Conservation (phyloP, 2,888 invertebrate genomes). For the Ennomos fuscantarius region DNA sequence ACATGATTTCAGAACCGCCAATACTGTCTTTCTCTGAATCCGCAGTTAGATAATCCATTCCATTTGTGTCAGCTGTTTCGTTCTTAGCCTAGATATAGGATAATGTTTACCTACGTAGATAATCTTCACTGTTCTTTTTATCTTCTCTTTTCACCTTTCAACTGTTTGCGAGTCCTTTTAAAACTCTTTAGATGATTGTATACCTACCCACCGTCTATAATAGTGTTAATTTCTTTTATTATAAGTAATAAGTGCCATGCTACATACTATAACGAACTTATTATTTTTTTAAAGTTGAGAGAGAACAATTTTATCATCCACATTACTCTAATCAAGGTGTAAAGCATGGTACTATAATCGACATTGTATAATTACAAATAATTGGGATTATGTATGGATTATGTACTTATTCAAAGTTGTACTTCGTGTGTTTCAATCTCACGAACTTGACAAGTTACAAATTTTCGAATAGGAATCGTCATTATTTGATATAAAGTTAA, state of each 20-base stretch:
- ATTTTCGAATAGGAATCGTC: too few species aligned
- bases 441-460: too few species aligned
- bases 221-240: conserved; percentile 1
- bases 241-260: neutral
- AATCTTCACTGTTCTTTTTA: conserved; percentile 18
- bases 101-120: conserved; percentile 25
- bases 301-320: too few species aligned
- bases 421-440: too few species aligned
- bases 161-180: conserved; percentile 8
- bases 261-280: neutral
- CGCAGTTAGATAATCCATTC: neutral
- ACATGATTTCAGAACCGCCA: conserved; percentile 5
- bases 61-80: conserved; percentile 32
- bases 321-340: too few species aligned
- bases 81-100: conserved; percentile 27
- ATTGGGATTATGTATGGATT: too few species aligned
- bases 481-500: too few species aligned
- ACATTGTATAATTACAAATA: neutral
- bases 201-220: conserved; percentile 1
- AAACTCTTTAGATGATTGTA: conserved; percentile 11
- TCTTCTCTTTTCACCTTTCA: conserved; percentile 5
- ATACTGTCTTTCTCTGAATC: conserved; percentile 3
- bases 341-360: conserved; percentile 1
- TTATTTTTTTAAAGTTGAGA: too few species aligned
- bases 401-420: too few species aligned